Percentiles rank a stretch among this genome's conserved stretches.
Evolutionary conservation across 1,140 invertebrate species (phyloP).

Genomic region (Bombus terrestris): DNA sequence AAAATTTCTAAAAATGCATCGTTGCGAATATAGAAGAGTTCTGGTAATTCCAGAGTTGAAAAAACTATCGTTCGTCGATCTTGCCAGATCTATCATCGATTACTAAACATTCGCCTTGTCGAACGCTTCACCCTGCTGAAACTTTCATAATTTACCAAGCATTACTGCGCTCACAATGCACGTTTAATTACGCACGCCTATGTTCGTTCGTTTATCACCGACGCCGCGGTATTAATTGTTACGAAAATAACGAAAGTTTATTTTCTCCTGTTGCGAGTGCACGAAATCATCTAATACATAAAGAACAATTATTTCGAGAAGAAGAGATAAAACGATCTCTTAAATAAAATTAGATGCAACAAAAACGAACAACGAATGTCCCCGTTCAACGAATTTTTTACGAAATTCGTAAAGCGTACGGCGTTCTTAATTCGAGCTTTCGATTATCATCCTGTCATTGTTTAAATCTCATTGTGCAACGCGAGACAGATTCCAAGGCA

Average conservation of each 20-base stretch:
- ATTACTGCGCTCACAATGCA: background rate
- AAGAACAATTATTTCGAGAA: background rate
- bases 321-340: too few relatives aligned
- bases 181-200: slow-evolving; percentile 8
- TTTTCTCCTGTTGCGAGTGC: too few relatives aligned
- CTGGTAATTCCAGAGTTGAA: background rate
- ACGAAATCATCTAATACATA: background rate
- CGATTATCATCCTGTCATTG: too few relatives aligned
- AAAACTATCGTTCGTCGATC: background rate
- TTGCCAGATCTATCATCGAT: background rate
- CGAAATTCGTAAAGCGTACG: background rate
- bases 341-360: background rate
- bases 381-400: background rate
- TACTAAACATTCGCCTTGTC: background rate
- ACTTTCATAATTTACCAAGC: slow-evolving; percentile 1
- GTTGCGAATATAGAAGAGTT: background rate
- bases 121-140: background rate
- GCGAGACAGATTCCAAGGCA: too few relatives aligned
- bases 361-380: too few relatives aligned
- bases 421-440: background rate
- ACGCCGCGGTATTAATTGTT: background rate
- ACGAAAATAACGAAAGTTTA: background rate
- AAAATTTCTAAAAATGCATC: background rate
- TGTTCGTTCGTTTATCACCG: slow-evolving; percentile 1
- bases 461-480: too few relatives aligned